Percentiles rank a stretch among this genome's conserved stretches.
Evolutionary conservation across 2,888 invertebrate genomes (phyloP).

Genomic region (Cephus runcator): DNA sequence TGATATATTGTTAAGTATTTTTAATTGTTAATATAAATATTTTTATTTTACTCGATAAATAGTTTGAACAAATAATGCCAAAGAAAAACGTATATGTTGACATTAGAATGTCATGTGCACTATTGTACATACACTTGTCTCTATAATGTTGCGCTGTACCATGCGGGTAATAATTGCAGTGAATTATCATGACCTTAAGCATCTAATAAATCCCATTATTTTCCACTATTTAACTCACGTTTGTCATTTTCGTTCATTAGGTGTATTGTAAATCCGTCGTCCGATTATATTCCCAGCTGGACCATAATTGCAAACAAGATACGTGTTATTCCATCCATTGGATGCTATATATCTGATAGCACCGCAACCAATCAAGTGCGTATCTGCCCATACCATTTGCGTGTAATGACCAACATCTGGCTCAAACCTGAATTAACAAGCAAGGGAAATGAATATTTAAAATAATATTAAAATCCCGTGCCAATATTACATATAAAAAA

Average conservation of each 20-base stretch:
- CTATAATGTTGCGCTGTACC: background rate
- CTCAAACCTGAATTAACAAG: background rate
- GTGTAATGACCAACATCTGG: constrained; percentile 59
- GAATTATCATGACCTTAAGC: background rate
- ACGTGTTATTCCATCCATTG: constrained; percentile 37
- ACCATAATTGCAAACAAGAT: constrained; percentile 65
- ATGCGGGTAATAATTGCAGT: background rate
- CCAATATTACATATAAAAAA: background rate
- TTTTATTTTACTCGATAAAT: background rate
- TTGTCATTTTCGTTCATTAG: background rate
- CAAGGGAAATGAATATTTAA: background rate
- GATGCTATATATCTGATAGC: constrained; percentile 53
- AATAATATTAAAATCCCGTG: background rate
- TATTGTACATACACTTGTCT: background rate
- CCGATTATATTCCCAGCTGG: constrained; percentile 59
- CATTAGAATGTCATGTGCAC: background rate
- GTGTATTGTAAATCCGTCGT: constrained; percentile 48
- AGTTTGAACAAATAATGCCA: background rate
- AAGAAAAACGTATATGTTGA: background rate
- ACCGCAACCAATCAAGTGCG: constrained; percentile 67
- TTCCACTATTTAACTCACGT: background rate
- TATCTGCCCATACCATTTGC: constrained; percentile 67
- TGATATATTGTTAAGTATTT: too few species aligned
- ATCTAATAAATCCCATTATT: background rate
- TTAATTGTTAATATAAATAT: background rate